Base-by-base conservation (phyloP, 2,113 vertebrate species). In the Semnornis frantzii region DNA sequence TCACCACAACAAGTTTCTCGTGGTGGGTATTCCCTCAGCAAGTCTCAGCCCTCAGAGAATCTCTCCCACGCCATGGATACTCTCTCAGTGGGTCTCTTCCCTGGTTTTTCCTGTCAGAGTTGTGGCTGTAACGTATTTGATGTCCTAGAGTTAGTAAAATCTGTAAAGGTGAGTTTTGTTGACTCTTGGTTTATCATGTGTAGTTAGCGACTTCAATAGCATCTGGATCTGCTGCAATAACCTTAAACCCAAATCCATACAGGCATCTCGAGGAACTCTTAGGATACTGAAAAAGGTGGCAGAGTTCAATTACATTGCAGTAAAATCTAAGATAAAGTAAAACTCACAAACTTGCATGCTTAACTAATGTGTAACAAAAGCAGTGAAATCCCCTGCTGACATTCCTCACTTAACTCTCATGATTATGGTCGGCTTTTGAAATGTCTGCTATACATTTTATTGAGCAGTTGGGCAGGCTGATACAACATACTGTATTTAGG, bases 271-370 rank as follows among this genome's bases (percentile, higher is more conserved):
- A 75, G 17, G 21, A 72, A 74, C 64, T 54, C 79, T 93, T 88
- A 74, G 57, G 79, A 83, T 81, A 76, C 64, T 70, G 78, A 9
- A 34, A 75, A 76, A 91, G 59, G 86, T 89, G 91, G 72, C 52
- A 77, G 58, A 87, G 78, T 87, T 95, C 83, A 89, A 83, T 85
- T 90, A 86, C 46, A 17, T 86, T 79, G 28, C 44, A 46, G 79
- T 73, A 48, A 95, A 95, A 96, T 90, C 95, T 85, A 77, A 86
- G 84, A 37, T 85, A 82, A 96, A 94, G 72, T 81, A 83, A 92
- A 93, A 17, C 5, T 24, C 72, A 89, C 84, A 92, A 94, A 82
- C 70, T 72, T 75, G 15, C 12, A 0, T 93, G 80, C 76, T 95
- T 91, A 93, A 92, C 80, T 91, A 76, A 90, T 73, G 63, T 87